Evolutionary conservation across 2,113 vertebrate species (phyloP).

Genomic region (Otus sunia): DNA sequence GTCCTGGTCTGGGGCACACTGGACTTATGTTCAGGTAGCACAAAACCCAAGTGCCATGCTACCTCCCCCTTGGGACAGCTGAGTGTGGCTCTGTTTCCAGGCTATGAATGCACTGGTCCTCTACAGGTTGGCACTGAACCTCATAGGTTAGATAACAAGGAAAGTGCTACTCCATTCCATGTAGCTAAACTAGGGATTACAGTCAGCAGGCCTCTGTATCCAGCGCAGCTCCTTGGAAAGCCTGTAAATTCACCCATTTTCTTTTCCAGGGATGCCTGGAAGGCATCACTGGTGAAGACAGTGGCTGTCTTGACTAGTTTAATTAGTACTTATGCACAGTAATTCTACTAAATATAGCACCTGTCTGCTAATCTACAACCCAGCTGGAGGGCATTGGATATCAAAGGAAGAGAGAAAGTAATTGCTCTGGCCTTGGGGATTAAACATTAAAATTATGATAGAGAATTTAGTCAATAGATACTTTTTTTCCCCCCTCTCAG

Average conservation of each 20-base stretch:
- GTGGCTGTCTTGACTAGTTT: not conserved
- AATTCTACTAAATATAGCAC: conserved; percentile 28
- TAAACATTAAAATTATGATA: not conserved
- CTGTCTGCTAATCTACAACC: not conserved
- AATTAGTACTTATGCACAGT: not conserved
- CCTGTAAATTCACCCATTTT: not conserved
- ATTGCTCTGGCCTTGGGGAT: not conserved
- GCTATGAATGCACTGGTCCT: not conserved
- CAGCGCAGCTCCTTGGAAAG: not conserved
- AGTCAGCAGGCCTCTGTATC: not conserved
- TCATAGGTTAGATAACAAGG: not conserved
- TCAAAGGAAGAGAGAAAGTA: not conserved
- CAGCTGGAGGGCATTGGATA: not conserved
- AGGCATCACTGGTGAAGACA: not conserved
- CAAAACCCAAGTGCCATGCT: not conserved
- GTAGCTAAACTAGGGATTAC: not conserved
- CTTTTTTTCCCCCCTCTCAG: not conserved
- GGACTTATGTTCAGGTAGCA: not conserved
- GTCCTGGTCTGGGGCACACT: fast-evolving
- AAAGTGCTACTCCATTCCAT: fast-evolving
- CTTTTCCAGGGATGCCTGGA: not conserved
- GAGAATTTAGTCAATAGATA: not conserved
- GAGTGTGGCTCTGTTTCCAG: not conserved
- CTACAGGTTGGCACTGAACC: not conserved
- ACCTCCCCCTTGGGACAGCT: fast-evolving